Conservation (phyloP, 2,888 invertebrate species). For the Volucella inflata region DNA sequence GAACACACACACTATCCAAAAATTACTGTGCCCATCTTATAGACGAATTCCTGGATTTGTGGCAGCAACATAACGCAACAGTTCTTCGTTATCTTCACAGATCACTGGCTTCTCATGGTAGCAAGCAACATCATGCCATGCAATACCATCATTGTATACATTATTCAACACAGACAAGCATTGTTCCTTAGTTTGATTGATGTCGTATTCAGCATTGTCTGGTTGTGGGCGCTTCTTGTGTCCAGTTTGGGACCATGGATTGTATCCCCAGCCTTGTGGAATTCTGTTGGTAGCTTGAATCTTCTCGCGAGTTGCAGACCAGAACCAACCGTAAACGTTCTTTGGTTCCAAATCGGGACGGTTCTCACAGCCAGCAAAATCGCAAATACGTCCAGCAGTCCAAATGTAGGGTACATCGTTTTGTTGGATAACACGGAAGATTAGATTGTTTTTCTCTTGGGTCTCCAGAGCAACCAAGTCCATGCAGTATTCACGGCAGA, state of each 20-base stretch:
- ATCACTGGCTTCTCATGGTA: constrained; percentile 96
- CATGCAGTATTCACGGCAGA: constrained; percentile 97
- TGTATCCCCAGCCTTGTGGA: constrained; percentile 87
- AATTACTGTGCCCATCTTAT: constrained; percentile 84
- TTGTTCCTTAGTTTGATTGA: constrained; percentile 94
- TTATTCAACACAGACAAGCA: constrained; percentile 95
- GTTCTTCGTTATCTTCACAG: constrained; percentile 95
- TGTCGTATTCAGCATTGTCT: constrained; percentile 95
- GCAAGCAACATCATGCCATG: constrained; percentile 97
- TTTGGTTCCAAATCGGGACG: constrained; percentile 94
- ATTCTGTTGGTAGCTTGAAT: constrained; percentile 91
- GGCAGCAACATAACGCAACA: constrained; percentile 92
- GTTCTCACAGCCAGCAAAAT: constrained; percentile 96
- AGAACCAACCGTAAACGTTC: constrained; percentile 94
- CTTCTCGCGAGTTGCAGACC: constrained; percentile 95
- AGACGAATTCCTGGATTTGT: constrained; percentile 93
- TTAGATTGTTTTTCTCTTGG: constrained; percentile 94
- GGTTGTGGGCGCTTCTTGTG: constrained; percentile 95
- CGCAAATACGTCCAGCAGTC: constrained; percentile 96
- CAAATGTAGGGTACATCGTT: constrained; percentile 96
- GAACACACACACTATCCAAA: constrained; percentile 76
- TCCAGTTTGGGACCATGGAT: constrained; percentile 95
- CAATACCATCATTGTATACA: constrained; percentile 96
- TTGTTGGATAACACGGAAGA: constrained; percentile 94
- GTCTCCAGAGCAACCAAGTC: constrained; percentile 95